phyloP scores from a whole-genome alignment of 1,140 invertebrate species.

The Pseudomyrmex sp. region DNA sequence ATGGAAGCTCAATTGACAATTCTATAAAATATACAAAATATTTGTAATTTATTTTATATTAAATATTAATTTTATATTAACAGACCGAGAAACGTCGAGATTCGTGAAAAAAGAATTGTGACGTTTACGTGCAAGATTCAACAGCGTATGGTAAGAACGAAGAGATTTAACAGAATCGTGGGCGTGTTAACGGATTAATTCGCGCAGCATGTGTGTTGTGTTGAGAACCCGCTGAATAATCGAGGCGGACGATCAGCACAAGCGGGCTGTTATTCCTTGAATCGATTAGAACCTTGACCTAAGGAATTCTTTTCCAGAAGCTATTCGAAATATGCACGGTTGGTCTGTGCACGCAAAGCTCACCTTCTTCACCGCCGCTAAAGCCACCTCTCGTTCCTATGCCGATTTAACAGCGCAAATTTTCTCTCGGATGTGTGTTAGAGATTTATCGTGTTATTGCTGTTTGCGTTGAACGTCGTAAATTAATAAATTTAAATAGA shows the following conservation, averaged over 20 bases:
- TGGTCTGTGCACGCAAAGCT: not conserved
- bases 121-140: not conserved
- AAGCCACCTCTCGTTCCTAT: no score
- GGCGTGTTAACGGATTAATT: not conserved
- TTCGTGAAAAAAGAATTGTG: not conserved
- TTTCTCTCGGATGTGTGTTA: not conserved
- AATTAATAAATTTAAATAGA: constrained; percentile 3
- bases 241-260: constrained; percentile 27
- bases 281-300: constrained; percentile 31
- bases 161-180: not conserved
- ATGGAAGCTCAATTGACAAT: no score
- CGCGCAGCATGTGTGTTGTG: not conserved
- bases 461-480: no score
- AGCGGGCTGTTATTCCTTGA: constrained; percentile 26
- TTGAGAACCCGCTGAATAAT: constrained; percentile 5
- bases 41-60: no score
- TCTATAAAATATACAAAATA: no score
- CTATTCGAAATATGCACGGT: constrained; percentile 19
- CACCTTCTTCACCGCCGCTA: not conserved
- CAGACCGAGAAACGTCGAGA: not conserved
- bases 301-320: constrained; percentile 15
- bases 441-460: no score
- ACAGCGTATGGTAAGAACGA: not conserved
- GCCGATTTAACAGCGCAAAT: not conserved
- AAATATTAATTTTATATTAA: no score